phyloP scores from a whole-genome alignment of 2,797 vertebrate species.

The Anguilla pacifica region DNA sequence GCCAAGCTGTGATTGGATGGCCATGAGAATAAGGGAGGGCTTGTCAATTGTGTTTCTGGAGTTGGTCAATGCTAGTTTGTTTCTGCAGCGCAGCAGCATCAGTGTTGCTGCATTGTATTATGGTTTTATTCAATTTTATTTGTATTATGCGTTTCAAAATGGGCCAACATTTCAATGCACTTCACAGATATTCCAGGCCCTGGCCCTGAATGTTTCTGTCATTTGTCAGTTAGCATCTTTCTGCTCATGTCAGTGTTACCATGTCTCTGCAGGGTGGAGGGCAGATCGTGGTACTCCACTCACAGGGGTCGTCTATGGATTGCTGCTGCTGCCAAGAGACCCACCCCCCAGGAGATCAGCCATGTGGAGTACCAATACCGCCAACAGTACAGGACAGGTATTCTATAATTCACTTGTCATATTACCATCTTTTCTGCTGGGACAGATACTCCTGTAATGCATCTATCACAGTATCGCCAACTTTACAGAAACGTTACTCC shows the following conservation, averaged over 20 bases:
- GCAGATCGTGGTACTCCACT: slow-evolving; percentile 92
- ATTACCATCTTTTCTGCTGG: background rate
- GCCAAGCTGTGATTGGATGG: no score
- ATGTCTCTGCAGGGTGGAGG: slow-evolving; percentile 82
- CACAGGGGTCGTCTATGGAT: slow-evolving; percentile 96
- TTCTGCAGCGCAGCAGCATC: no score
- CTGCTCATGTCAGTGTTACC: background rate
- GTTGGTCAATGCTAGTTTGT: no score
- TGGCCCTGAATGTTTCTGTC: background rate
- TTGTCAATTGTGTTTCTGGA: no score
- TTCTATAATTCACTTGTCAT: background rate
- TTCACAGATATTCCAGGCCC: background rate
- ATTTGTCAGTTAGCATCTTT: slow-evolving; percentile 9
- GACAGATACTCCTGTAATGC: background rate
- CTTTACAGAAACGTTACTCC: slow-evolving; percentile 78
- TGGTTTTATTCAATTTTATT: no score
- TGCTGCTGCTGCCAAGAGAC: slow-evolving; percentile 88
- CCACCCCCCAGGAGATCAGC: slow-evolving; percentile 84
- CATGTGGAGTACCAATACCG: slow-evolving; percentile 85
- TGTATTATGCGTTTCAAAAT: no score
- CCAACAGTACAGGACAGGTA: slow-evolving; percentile 80
- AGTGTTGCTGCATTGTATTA: no score
- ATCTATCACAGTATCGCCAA: slow-evolving; percentile 72
- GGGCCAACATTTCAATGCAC: background rate
- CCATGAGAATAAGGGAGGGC: no score